Percentiles rank a stretch among this genome's conserved stretches.
These are phyloP conservation scores for Mayetiola destructor DNA, from an alignment of 2,888 invertebrate species.

Conservation along the genomic window DNA sequence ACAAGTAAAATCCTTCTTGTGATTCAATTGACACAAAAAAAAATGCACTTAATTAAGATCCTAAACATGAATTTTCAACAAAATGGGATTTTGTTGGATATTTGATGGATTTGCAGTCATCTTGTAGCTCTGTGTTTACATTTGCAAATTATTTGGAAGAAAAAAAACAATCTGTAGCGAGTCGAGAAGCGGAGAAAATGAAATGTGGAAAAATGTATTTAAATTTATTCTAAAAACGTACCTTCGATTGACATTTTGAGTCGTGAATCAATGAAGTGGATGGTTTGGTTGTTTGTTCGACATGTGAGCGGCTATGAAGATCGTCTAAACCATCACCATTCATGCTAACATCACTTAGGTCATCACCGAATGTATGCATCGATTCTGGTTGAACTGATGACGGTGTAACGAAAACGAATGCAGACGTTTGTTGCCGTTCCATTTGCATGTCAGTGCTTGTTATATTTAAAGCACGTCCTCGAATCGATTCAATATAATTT, in stretches of 20 bases:
- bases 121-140: no score
- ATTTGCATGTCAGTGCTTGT: background rate
- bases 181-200: background rate
- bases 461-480: slow-evolving; percentile 4
- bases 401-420: background rate
- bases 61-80: no score
- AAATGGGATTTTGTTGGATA: no score
- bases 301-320: background rate
- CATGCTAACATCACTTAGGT: background rate
- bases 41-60: no score
- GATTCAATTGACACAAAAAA: no score
- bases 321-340: background rate
- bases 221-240: background rate
- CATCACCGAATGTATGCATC: background rate
- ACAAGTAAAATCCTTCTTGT: no score
- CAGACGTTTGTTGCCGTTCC: no score
- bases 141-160: no score
- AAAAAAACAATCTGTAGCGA: background rate
- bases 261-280: background rate
- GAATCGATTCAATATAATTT: slow-evolving; percentile 4
- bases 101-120: no score
- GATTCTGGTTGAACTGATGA: background rate
- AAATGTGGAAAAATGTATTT: no score
- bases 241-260: background rate
- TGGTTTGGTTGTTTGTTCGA: background rate